These are phyloP conservation scores for Nylanderia fulva DNA, from an alignment of 1,140 invertebrate species.

Conservation along the genomic window DNA sequence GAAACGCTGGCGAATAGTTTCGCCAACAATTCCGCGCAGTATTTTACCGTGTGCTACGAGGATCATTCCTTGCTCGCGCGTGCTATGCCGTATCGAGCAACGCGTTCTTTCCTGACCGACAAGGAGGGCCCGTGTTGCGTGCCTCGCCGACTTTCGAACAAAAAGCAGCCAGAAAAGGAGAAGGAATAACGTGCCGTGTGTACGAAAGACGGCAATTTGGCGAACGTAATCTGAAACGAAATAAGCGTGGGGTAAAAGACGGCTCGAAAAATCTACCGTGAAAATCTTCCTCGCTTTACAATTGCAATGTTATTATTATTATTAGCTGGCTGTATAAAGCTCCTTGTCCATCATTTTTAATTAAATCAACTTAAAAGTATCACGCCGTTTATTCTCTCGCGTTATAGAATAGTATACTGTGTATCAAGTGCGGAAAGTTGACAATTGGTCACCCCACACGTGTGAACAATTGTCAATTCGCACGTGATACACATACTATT, in stretches of 20 bases:
- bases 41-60: constrained; percentile 59
- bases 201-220: constrained; percentile 54
- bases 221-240: constrained; percentile 41
- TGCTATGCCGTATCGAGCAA: constrained; percentile 27
- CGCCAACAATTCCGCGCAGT: constrained; percentile 75
- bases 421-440: too few species aligned
- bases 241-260: constrained; percentile 34
- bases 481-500: too few species aligned
- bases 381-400: not conserved
- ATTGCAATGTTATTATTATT: constrained; percentile 3
- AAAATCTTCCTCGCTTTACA: too few species aligned
- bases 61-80: constrained; percentile 24
- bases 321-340: not conserved
- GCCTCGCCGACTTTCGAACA: constrained; percentile 31
- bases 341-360: not conserved
- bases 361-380: not conserved
- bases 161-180: constrained; percentile 1
- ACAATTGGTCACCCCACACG: too few species aligned
- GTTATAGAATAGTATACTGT: too few species aligned
- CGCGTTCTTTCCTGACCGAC: constrained; percentile 50
- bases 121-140: constrained; percentile 54
- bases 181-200: constrained; percentile 36
- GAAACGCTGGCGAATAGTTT: constrained; percentile 77
- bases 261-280: not conserved
- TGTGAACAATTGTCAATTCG: too few species aligned